phyloP scores from a whole-genome alignment of 2,888 invertebrate species.

The Apamea epomidion region DNA sequence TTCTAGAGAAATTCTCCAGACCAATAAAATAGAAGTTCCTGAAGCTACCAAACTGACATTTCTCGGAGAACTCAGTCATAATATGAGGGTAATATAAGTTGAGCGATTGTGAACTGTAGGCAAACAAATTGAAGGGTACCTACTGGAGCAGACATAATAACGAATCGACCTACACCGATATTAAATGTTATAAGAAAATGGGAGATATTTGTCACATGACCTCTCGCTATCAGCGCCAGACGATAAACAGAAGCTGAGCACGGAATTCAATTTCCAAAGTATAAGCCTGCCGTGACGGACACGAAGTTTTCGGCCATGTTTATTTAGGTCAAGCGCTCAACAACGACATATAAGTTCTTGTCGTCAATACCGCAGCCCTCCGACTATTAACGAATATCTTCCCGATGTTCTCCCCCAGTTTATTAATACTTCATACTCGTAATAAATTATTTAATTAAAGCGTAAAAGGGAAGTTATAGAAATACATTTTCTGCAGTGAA shows the following conservation, averaged over 20 bases:
- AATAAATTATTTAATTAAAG: constrained; percentile 57
- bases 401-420: constrained; percentile 54
- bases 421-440: constrained; percentile 50
- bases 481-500: constrained; percentile 2
- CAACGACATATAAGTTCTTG: constrained; percentile 83
- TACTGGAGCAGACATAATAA: constrained; percentile 29
- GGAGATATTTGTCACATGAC: constrained; percentile 70
- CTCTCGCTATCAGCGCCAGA: constrained; percentile 66
- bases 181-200: constrained; percentile 67
- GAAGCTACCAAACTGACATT: constrained; percentile 33
- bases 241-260: constrained; percentile 75
- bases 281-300: constrained; percentile 75
- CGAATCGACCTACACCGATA: constrained; percentile 48
- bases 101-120: constrained; percentile 9
- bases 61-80: constrained; percentile 30
- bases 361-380: constrained; percentile 69
- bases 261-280: constrained; percentile 82
- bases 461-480: constrained; percentile 16
- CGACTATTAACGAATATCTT: constrained; percentile 73
- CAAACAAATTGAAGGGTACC: constrained; percentile 16
- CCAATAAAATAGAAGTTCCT: constrained; percentile 41
- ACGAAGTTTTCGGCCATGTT: constrained; percentile 83
- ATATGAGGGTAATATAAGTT: constrained; percentile 30
- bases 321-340: constrained; percentile 82
- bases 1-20: constrained; percentile 26